Percentiles rank a stretch among this genome's conserved stretches.
Conservation (phyloP, 2,113 vertebrate species). For the Psephotus haematonotus region DNA sequence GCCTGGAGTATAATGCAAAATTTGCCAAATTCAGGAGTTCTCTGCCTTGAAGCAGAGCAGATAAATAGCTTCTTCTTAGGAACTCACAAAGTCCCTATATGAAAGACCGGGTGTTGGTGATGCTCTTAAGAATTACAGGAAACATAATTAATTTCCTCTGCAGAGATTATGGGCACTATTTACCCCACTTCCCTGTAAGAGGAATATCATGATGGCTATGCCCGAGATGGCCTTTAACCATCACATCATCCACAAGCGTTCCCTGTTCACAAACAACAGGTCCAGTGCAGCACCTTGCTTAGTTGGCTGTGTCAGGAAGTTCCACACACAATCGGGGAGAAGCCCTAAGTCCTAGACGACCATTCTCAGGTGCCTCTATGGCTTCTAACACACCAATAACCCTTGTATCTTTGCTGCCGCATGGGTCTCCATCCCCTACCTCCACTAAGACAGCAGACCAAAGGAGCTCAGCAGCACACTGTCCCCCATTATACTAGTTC, state of each 20-base stretch:
- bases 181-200: not conserved
- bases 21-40: not conserved
- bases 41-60: not conserved
- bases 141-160: not conserved
- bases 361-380: not conserved
- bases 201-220: not conserved
- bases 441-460: not conserved
- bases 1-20: not conserved
- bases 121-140: not conserved
- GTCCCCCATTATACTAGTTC: not conserved
- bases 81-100: not conserved
- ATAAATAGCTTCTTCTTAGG: not conserved
- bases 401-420: not conserved
- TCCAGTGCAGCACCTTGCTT: not conserved
- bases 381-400: not conserved
- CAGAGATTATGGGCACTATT: not conserved
- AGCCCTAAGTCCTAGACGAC: not conserved
- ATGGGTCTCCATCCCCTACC: not conserved
- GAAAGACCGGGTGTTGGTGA: not conserved
- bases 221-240: not conserved
- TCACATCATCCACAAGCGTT: not conserved
- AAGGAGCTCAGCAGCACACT: not conserved
- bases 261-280: not conserved
- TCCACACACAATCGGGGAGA: not conserved
- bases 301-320: not conserved